Percentiles rank a stretch among this genome's conserved stretches.
These are phyloP conservation scores for Eurois occulta DNA, from an alignment of 2,888 invertebrate species.

Conservation along the genomic window DNA sequence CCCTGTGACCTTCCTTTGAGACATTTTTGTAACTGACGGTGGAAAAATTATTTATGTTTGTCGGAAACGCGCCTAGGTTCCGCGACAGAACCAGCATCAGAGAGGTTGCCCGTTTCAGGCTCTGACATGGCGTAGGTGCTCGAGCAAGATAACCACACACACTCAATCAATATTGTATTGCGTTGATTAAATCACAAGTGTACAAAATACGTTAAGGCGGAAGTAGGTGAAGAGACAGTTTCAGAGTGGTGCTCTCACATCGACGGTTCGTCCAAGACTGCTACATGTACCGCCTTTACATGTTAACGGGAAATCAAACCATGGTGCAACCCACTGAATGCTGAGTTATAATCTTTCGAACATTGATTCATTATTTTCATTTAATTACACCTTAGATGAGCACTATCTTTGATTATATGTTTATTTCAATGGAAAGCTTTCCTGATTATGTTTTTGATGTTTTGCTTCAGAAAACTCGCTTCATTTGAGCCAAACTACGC, in stretches of 20 bases:
- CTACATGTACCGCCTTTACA: no score
- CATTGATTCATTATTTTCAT: slow-evolving; percentile 31
- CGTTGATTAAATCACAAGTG: no score
- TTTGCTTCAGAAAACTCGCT: background rate
- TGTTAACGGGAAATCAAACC: slow-evolving; percentile 5
- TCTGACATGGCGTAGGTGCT: no score
- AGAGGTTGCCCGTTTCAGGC: no score
- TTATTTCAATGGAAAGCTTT: background rate
- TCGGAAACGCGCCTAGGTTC: no score
- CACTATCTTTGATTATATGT: slow-evolving; percentile 12
- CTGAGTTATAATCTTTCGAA: slow-evolving; percentile 8
- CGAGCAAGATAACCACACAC: no score
- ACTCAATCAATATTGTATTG: no score
- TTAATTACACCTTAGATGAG: slow-evolving; percentile 23
- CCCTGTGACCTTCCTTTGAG: background rate
- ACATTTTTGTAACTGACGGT: background rate
- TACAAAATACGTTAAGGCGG: no score
- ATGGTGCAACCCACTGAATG: slow-evolving; percentile 17
- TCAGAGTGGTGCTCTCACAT: no score
- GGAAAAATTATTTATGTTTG: background rate
- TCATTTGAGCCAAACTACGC: background rate
- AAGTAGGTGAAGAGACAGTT: no score
- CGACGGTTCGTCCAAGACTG: no score
- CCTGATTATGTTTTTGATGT: background rate
- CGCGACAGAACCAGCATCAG: no score